Evolutionary conservation across 2,797 vertebrate species (phyloP).

Genomic region (Lepilemur septentrionalis): DNA sequence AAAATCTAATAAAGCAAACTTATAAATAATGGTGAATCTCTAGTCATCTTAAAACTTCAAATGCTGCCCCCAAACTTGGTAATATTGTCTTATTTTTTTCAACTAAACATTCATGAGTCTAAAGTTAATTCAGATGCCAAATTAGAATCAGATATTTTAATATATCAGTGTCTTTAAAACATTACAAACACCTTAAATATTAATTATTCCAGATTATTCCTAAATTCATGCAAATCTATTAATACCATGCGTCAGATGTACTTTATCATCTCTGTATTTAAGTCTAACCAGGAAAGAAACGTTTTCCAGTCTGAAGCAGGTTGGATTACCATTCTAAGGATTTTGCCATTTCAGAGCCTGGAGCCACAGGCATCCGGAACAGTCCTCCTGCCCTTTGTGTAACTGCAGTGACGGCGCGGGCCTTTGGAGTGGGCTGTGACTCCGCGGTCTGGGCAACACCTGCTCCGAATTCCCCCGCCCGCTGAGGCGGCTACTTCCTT

Average conservation of each 20-base stretch:
- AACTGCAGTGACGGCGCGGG: accelerated
- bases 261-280: not conserved
- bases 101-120: not conserved
- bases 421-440: too few relatives aligned
- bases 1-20: not conserved
- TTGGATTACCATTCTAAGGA: accelerated
- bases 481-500: not conserved
- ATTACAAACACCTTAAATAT: not conserved
- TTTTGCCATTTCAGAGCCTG: not conserved
- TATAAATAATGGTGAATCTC: not conserved
- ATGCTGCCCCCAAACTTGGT: not conserved
- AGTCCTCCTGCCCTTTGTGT: not conserved
- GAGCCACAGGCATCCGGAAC: not conserved
- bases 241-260: not conserved
- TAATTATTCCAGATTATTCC: not conserved
- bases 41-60: not conserved
- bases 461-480: not conserved
- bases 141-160: not conserved
- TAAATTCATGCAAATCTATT: not conserved
- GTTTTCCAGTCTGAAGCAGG: not conserved
- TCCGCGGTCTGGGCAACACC: not conserved
- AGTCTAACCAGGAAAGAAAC: not conserved
- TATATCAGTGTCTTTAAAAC: not conserved
- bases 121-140: not conserved
- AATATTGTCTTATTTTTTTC: not conserved